Evolutionary conservation across 1,140 invertebrate species (phyloP).

Genomic region (Acromyrmex heyeri): DNA sequence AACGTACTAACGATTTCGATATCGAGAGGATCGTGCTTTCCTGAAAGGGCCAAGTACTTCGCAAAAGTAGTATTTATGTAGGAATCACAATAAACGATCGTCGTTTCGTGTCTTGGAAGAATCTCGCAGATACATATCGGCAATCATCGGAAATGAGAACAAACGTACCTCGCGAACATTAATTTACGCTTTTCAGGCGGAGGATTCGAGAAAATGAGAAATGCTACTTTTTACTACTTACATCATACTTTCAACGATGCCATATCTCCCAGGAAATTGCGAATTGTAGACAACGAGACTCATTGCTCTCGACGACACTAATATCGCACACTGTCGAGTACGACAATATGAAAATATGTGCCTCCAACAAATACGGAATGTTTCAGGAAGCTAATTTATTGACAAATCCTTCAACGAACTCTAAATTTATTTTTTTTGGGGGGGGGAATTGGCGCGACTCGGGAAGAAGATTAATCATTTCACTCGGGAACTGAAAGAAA

Average conservation of each 20-base stretch:
- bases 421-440: not conserved
- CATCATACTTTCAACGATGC: not conserved
- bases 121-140: not conserved
- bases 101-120: not conserved
- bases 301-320: constrained; percentile 7
- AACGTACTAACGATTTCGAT: not conserved
- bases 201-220: not conserved
- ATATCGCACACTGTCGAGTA: not conserved
- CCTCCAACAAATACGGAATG: not conserved
- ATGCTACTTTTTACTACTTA: not conserved
- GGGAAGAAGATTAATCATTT: not conserved
- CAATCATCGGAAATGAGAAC: not conserved
- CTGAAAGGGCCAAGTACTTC: not conserved
- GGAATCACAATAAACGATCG: not conserved
- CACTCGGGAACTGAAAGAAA: constrained; percentile 10
- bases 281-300: not conserved
- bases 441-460: constrained; percentile 3
- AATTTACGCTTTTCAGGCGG: not conserved
- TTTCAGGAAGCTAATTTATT: constrained; percentile 5
- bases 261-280: constrained; percentile 30
- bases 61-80: not conserved
- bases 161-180: not conserved
- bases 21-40: not conserved
- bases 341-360: not conserved
- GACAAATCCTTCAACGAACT: not conserved